Evolutionary conservation across 1,140 invertebrate species (phyloP), one percentile per base, ranked within the genome.

Genomic region (Aphelenchoides avenae): DNA sequence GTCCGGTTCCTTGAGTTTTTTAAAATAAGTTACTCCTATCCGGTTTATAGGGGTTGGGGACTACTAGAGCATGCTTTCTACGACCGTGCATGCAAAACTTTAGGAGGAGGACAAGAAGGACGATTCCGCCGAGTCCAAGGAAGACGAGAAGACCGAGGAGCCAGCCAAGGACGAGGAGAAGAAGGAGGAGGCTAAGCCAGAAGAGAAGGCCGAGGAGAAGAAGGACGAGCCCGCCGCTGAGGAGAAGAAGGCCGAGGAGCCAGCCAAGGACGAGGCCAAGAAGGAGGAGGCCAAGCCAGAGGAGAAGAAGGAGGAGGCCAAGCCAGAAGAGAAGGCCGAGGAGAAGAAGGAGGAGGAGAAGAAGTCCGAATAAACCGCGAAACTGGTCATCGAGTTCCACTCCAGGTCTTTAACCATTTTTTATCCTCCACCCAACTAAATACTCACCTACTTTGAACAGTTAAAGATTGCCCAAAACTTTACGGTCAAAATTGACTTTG

Each of bases 341-440:
- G 22, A 44, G 31, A 51, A 51, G 36, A 9, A 51, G 49, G 49
- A 51, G 49, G 40, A 52, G 5, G 36, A 39, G 37, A 39, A 39
- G 37, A 39, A 39, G 3, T 39, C 37, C 37, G 37, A 39, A 20
- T 15, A 39, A 39, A 20, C 37, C 37, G 37, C 18, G 37, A 39
- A 39, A 39, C 24, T 39, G 37, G 24, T 39, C 37, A 20, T 20
- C 37, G 24, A 39, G 37, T 3, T 3, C 37, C 15, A 39, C 18
- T 15, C 18, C 3, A 20, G 15, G 15, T 18, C 18, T 15, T 20
- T 20, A 39, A 39, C 37, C 15, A 39, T 18, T 15, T 20, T 3
- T 18, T 18, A 20, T 20, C 37, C 1, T 15, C 37, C 24, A 20
- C 37, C 37, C 37, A 39, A 39, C n/a, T n/a, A n/a, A n/a, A n/a